Base-by-base conservation (phyloP, 92 coral and sea anemone species). In the Micromussa lordhowensis region DNA sequence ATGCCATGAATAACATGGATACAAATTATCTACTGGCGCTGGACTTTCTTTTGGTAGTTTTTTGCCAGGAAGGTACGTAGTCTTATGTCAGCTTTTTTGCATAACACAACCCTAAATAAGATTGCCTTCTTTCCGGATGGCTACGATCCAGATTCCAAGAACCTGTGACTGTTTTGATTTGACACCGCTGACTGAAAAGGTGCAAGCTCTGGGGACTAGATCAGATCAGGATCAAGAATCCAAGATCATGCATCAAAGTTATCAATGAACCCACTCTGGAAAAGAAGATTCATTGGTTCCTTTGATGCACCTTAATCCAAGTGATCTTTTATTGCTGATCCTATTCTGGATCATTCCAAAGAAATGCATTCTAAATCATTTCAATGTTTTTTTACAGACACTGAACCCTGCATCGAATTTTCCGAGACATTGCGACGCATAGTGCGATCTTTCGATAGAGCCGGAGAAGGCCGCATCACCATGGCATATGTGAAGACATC, bases 371-470 rank as follows among this genome's bases (percentile, higher is more conserved):
- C 51, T 7, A 44, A 44, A 7, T 10, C 68, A 11, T 26, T 66
- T 66, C 24, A 26, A n/a, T 28, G 34, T 24, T 12, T 77, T 29
- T 59, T 77, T 29, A 6, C 70, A 87, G 90, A 87, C 11, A 58
- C 80, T 28, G 74, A 87, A 40, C 70, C 79, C 5, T 93, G 96
- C 76, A 76, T 58, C 34, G 81, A 36, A 21, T 93, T 93, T 68
- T 75, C 82, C 31, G 80, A 80, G 82, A 78, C 84, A 2, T 81
- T 83, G 36, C 90, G 94, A 14, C 96, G 94, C 3, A 68, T 93
- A 1, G 86, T 81, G 68, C 90, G 96, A 21, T 88, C 96, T 22
- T 87, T 91, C 51, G 90, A 91, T 70, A 82, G 92, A 32, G 80
- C 82, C 11, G 87, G 77, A 10, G 86, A 64, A 17, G 0, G 3